Evolutionary conservation across 2,113 vertebrate species (phyloP), one percentile per base, ranked within the genome.

Genomic region (Entelurus aequoreus): DNA sequence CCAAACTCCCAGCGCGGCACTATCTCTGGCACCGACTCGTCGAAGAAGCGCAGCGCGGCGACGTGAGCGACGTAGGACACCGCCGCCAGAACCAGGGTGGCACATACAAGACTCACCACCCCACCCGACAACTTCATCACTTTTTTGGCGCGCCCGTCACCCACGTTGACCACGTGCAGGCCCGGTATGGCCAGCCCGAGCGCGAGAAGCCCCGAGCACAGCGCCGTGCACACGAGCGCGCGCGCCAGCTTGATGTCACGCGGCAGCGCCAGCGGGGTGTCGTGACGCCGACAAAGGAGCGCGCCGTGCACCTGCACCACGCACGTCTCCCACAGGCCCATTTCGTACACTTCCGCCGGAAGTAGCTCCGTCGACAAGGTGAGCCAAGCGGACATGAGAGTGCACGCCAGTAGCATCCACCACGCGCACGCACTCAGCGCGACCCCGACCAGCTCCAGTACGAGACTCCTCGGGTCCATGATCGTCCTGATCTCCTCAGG

Each of bases 301-400:
- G 14, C 71, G 5, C 80, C 86, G 6, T 89, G 70, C 0, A 84
- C 0, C 82, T 91, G 89, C 63, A 90, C 77, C 73, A 82, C 81
- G 8, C 71, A 92, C 1, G 79, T 88, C 80, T 92, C 88, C 92
- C 91, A 93, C 28, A 93, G 84, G 58, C 92, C 91, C 74, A 84
- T 60, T 48, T 86, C 80, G 64, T 86, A 91, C 66, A 86, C 90
- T 86, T 92, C 89, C 1, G 82, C 74, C 4, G 83, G 65, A 53
- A 91, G 75, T 58, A 92, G 80, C 1, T 88, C 84, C 0, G 87
- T 87, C 59, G 89, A 90, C 74, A 79, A 82, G 15, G 85, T 90
- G 62, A 90, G 77, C 90, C 90, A 93, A 0, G 90, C 87, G 38
- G 89, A 75, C 60, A 89, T 59, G 1, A 57, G 38, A n/a, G 90